These are phyloP conservation scores for Hypsopygia costalis DNA, from an alignment of 2,888 invertebrate species.

Conservation along the genomic window DNA sequence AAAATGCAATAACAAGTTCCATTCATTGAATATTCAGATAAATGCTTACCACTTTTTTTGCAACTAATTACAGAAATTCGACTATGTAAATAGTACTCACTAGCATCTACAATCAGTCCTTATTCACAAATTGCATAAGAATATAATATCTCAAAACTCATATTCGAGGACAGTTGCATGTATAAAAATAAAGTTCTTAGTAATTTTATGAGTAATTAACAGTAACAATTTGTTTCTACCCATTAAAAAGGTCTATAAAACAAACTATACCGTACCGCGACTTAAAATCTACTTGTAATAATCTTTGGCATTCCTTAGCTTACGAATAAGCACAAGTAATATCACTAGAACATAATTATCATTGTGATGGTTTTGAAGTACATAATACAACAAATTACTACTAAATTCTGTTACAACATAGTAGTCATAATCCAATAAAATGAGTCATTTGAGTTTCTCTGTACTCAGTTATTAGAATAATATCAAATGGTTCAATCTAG, in stretches of 20 bases:
- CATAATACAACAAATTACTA: not conserved
- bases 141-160: constrained; percentile 56
- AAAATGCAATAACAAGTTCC: constrained; percentile 20
- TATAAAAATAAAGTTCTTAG: constrained; percentile 68
- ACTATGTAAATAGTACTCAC: constrained; percentile 44
- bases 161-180: constrained; percentile 61
- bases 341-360: constrained; percentile 34
- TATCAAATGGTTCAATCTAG: no score
- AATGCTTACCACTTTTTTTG: constrained; percentile 41
- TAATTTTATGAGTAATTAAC: constrained; percentile 43
- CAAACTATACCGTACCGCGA: constrained; percentile 49
- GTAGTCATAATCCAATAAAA: no score
- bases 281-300: constrained; percentile 65
- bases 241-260: constrained; percentile 42
- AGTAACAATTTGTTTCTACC: constrained; percentile 79
- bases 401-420: no score
- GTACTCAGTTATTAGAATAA: no score
- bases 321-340: constrained; percentile 46
- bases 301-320: constrained; percentile 75
- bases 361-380: constrained; percentile 43
- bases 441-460: no score
- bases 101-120: constrained; percentile 68
- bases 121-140: constrained; percentile 60
- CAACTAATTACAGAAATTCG: constrained; percentile 43
- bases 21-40: constrained; percentile 26